Base-by-base conservation (phyloP, 2,797 vertebrate genomes). In the Argya squamiceps region DNA sequence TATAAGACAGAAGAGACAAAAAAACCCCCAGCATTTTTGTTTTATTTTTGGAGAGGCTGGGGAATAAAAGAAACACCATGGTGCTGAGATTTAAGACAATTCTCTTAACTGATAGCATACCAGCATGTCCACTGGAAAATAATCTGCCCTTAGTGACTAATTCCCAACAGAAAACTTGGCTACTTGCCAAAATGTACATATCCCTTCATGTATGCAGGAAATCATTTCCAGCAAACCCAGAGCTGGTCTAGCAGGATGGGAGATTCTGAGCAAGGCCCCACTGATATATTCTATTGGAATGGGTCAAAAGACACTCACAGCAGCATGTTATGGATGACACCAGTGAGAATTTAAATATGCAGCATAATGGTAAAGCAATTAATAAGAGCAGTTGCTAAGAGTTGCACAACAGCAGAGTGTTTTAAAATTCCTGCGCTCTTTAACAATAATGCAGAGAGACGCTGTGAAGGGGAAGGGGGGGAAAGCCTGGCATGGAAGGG, bases 401-500 rank as follows among this genome's bases (percentile, higher is more conserved):
- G 84, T 88, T 93, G 84, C 93, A 96, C 94, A 97, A 97, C 26
- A 15, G 69, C 92, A 47, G 44, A 93, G 62, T 81, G 46, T 96
- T 97, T 97, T 87, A 56, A 95, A 91, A 96, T 96, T 80, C 75
- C 70, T 93, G 52, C 80, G 69, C 92, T 93, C 81, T 75, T 93
- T 92, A 85, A 92, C 92, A 93, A 94, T 89, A 96, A 93, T 69
- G 80, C 24, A 44, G 93, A 95, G 89, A 94, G 91, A 96, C 3
- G 24, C 94, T 96, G 92, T 91, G 97, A 97, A 50, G 41, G 49
- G 37, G 36, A 12, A 2, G 15, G 12, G 2, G n/a, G 68, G 95
- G 96, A 94, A 94, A 96, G 87, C 89, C 97, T 97, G 97, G 97
- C 93, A 87, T 75, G 14, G 76, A 92, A 89, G 21, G 29, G 81